Percentiles rank a stretch among this genome's conserved stretches.
Conservation (phyloP, 2,888 invertebrate genomes). For the Cheiracanthium punctorium region DNA sequence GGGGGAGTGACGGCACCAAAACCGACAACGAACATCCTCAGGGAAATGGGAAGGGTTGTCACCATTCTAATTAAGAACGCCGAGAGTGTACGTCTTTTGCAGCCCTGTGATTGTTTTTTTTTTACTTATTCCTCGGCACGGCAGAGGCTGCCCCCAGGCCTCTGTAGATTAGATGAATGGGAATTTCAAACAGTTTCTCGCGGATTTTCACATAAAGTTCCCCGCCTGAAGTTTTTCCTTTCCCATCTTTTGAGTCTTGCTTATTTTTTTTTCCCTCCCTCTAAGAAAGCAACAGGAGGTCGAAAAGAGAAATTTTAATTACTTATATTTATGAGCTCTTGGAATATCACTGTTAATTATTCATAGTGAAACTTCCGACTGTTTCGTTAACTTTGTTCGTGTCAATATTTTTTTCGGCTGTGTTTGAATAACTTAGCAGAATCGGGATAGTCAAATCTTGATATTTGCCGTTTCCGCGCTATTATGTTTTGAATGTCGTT, state of each 20-base stretch:
- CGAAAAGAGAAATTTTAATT: not conserved
- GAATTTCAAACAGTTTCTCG: not conserved
- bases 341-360: not conserved
- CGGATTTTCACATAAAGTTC: not conserved
- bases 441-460: too few relatives aligned
- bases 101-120: constrained; percentile 2
- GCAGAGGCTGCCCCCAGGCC: not conserved
- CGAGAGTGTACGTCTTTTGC: constrained; percentile 5
- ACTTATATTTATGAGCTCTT: not conserved
- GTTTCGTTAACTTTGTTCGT: not conserved
- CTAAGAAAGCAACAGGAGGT: not conserved
- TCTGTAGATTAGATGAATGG: not conserved
- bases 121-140: too few relatives aligned
- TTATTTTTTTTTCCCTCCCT: not conserved
- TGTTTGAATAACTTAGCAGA: too few relatives aligned
- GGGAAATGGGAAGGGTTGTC: constrained; percentile 17
- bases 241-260: not conserved
- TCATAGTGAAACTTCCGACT: not conserved
- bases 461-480: too few relatives aligned
- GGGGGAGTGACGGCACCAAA: not conserved
- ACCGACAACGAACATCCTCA: not conserved
- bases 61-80: constrained; percentile 8
- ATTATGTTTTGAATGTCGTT: too few relatives aligned
- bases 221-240: not conserved
- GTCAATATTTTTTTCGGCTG: not conserved